Conservation (phyloP, 1,140 invertebrate species). For the Pomacea maculata region DNA sequence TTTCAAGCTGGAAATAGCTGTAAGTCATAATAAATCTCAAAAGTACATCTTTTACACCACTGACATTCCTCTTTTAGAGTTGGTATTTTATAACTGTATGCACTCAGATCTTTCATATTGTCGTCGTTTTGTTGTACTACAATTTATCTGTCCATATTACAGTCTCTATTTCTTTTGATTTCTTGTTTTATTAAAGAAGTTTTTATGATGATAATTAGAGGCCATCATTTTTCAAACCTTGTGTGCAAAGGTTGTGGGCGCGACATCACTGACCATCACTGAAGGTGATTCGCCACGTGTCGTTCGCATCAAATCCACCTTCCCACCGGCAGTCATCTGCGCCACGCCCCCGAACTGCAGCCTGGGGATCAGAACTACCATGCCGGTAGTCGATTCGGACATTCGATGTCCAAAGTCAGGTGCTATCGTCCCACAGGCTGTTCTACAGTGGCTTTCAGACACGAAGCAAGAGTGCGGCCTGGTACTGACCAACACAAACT, state of each 20-base stretch:
- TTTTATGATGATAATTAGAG: no score
- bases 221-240: no score
- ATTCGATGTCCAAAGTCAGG: slow-evolving; percentile 10
- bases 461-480: slow-evolving; percentile 30
- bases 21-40: slow-evolving; percentile 2
- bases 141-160: no score
- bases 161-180: no score
- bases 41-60: no score
- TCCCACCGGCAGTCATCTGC: slow-evolving; percentile 40
- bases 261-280: slow-evolving; percentile 16
- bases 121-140: no score
- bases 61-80: no score
- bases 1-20: slow-evolving; percentile 36
- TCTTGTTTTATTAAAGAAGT: background rate
- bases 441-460: slow-evolving; percentile 11
- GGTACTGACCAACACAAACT: slow-evolving; percentile 35
- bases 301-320: slow-evolving; percentile 25
- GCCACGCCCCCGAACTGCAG: background rate
- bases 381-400: slow-evolving; percentile 4
- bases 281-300: slow-evolving; percentile 34
- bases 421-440: slow-evolving; percentile 23
- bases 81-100: no score
- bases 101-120: no score
- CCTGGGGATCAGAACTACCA: background rate
- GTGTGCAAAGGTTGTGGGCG: slow-evolving; percentile 25